phyloP scores from a whole-genome alignment of 2,888 invertebrate species.

The Orthosia cruda region DNA sequence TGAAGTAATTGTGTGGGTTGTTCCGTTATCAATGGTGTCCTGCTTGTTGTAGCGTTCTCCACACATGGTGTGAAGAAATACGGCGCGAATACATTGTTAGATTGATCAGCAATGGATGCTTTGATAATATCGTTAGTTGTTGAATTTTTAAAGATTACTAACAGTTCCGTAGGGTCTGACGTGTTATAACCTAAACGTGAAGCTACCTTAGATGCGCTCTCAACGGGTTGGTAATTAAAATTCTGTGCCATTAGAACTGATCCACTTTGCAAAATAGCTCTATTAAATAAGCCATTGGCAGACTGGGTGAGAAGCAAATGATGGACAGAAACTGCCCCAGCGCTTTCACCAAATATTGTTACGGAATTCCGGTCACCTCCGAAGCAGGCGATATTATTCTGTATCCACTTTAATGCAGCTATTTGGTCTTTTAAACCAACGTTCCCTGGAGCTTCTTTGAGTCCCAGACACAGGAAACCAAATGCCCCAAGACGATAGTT shows the following conservation, averaged over 20 bases:
- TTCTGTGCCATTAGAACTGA: conserved; percentile 67
- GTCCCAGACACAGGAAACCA: conserved; percentile 79
- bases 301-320: conserved; percentile 73
- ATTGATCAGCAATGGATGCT: conserved; percentile 61
- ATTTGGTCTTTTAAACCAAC: conserved; percentile 79
- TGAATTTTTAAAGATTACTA: conserved; percentile 70
- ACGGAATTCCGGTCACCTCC: conserved; percentile 79
- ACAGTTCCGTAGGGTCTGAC: conserved; percentile 68
- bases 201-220: conserved; percentile 66
- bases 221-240: conserved; percentile 67
- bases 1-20: conserved; percentile 65
- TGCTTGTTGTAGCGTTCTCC: conserved; percentile 55
- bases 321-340: conserved; percentile 73
- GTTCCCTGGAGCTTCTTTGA: conserved; percentile 77
- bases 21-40: conserved; percentile 63
- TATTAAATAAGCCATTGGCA: conserved; percentile 75
- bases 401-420: conserved; percentile 79
- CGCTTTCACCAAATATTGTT: conserved; percentile 80
- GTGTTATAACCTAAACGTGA: conserved; percentile 69
- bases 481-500: conserved; percentile 80
- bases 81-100: conserved; percentile 63
- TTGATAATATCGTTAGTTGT: conserved; percentile 68
- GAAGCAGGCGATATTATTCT: conserved; percentile 76
- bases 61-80: conserved; percentile 71
- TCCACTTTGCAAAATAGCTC: conserved; percentile 78